Percentiles rank a stretch among this genome's conserved stretches.
Conservation (phyloP, 2,888 invertebrate genomes). For the Cantharis nigra region DNA sequence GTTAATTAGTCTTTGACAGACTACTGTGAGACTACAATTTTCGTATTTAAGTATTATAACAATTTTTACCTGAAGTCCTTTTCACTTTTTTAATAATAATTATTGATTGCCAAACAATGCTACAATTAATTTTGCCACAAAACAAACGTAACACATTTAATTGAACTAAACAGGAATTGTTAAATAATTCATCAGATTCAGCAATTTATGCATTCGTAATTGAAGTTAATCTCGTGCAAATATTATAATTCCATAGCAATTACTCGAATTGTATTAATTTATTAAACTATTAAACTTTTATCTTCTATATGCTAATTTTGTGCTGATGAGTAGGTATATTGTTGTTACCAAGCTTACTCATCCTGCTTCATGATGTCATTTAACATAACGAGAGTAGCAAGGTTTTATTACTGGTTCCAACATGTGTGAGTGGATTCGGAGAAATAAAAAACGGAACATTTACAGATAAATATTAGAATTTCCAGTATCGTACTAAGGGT, state of each 20-base stretch:
- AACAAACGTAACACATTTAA: not conserved
- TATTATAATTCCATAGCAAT: not conserved
- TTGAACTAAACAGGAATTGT: not conserved
- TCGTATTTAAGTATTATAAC: too few relatives aligned
- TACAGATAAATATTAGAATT: not conserved
- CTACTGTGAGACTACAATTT: not conserved
- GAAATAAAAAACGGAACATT: constrained; percentile 18
- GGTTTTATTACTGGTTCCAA: constrained; percentile 21
- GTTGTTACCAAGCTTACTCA: constrained; percentile 16
- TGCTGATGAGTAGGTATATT: not conserved
- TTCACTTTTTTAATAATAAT: not conserved
- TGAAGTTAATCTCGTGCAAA: not conserved
- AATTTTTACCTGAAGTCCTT: not conserved
- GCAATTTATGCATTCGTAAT: not conserved
- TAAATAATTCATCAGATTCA: not conserved
- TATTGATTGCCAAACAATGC: not conserved
- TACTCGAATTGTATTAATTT: not conserved
- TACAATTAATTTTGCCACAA: not conserved
- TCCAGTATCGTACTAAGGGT: not conserved
- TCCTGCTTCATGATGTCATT: constrained; percentile 24
- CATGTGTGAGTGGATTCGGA: constrained; percentile 21
- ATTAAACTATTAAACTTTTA: not conserved
- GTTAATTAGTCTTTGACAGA: not conserved
- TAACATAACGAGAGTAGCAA: constrained; percentile 16
- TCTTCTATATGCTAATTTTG: not conserved